phyloP scores from a whole-genome alignment of 2,888 invertebrate genomes.

The Agriopis marginaria region DNA sequence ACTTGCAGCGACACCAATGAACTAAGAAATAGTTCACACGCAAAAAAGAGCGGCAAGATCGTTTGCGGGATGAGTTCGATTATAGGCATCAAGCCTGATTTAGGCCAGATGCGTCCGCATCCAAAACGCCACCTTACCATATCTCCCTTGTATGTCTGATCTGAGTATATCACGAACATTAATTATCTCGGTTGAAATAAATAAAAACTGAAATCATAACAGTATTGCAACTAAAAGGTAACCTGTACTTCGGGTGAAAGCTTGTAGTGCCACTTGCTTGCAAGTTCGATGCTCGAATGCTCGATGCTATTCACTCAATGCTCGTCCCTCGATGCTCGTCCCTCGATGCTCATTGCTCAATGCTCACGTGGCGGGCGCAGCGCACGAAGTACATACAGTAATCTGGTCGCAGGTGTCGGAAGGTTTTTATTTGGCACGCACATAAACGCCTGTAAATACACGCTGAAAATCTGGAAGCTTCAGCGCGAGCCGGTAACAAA shows the following conservation, averaged over 20 bases:
- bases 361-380: neutral
- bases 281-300: neutral
- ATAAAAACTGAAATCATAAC: no score
- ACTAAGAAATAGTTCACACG: no score
- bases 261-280: neutral
- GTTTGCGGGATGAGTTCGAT: no score
- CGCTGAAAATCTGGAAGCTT: conserved; percentile 18
- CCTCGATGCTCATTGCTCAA: neutral
- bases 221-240: no score
- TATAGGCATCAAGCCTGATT: no score
- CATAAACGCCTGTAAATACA: conserved; percentile 32
- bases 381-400: neutral
- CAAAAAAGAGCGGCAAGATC: no score
- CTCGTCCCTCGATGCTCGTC: neutral
- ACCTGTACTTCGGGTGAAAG: neutral
- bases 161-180: no score
- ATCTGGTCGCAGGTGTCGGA: conserved; percentile 29
- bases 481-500: conserved; percentile 21
- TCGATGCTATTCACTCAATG: neutral
- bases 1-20: no score
- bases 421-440: conserved; percentile 27
- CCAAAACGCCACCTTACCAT: no score
- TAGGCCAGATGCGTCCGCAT: no score
- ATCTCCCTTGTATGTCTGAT: no score
- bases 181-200: no score